A percentile compares a stretch with the other conserved stretches of the same genome.
phyloP scores from a whole-genome alignment of 2,888 invertebrate genomes.

The Diloba caeruleocephala region DNA sequence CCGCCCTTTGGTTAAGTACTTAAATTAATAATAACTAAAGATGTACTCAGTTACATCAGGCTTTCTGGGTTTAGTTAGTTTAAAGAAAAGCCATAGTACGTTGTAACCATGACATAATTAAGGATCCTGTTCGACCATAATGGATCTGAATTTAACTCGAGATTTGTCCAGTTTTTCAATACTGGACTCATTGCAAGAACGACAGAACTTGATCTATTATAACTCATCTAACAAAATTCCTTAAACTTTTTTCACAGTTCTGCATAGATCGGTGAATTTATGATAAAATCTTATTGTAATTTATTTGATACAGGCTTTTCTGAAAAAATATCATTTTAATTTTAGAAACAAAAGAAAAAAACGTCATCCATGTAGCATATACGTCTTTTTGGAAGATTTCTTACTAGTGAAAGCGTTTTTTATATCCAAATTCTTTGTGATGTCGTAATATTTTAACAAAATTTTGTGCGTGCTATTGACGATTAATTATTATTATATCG shows the following conservation, averaged over 20 bases:
- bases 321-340: constrained; percentile 74
- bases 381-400: constrained; percentile 86
- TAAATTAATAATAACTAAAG: no score
- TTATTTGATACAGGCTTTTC: constrained; percentile 61
- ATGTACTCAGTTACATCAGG: no score
- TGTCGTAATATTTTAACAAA: constrained; percentile 86
- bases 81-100: no score
- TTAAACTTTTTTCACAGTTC: constrained; percentile 13
- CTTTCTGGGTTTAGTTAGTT: no score
- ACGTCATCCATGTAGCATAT: constrained; percentile 83
- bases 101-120: no score
- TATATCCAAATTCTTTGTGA: constrained; percentile 89
- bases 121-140: no score
- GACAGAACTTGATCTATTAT: no score
- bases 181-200: no score
- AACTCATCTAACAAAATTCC: neutral
- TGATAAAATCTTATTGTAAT: constrained; percentile 44
- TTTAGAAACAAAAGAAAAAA: constrained; percentile 87
- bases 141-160: no score
- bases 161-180: no score
- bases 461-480: constrained; percentile 83
- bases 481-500: constrained; percentile 66
- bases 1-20: no score
- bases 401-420: constrained; percentile 86
- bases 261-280: constrained; percentile 5